A percentile compares a stretch with the other conserved stretches of the same genome.
These are phyloP conservation scores for Crenichthys baileyi DNA, from an alignment of 2,797 vertebrate genomes.

Conservation along the genomic window DNA sequence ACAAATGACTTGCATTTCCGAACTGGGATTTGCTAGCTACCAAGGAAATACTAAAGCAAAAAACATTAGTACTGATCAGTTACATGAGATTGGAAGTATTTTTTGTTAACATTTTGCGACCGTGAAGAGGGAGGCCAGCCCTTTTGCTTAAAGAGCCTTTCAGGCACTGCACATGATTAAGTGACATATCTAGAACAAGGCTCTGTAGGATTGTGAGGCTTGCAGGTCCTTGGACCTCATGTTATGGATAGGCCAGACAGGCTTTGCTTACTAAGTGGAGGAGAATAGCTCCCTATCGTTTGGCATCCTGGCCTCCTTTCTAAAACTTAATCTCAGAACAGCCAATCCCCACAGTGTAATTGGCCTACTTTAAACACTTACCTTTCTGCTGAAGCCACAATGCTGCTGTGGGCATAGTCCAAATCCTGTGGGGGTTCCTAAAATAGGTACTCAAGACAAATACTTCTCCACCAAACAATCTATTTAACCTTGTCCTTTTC, in stretches of 20 bases:
- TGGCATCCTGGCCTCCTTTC: constrained; percentile 76
- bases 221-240: constrained; percentile 54
- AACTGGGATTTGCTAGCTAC: constrained; percentile 10
- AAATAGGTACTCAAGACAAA: constrained; percentile 26
- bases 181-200: constrained; percentile 69
- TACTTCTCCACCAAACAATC: constrained; percentile 12
- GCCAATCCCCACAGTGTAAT: constrained; percentile 71
- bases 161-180: constrained; percentile 54
- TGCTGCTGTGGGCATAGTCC: constrained; percentile 41
- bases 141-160: constrained; percentile 33
- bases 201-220: constrained; percentile 55
- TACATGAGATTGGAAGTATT: background rate
- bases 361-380: constrained; percentile 79
- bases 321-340: constrained; percentile 62
- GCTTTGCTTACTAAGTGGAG: constrained; percentile 54
- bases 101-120: constrained; percentile 14
- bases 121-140: constrained; percentile 15
- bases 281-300: constrained; percentile 73
- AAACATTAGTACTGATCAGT: constrained; percentile 31
- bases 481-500: background rate
- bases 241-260: constrained; percentile 57
- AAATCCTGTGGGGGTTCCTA: constrained; percentile 28
- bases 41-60: background rate
- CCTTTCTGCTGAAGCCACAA: constrained; percentile 55
- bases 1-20: background rate